Evolutionary conservation across 2,797 vertebrate genomes (phyloP).

Genomic region (Myotis vivesi): DNA sequence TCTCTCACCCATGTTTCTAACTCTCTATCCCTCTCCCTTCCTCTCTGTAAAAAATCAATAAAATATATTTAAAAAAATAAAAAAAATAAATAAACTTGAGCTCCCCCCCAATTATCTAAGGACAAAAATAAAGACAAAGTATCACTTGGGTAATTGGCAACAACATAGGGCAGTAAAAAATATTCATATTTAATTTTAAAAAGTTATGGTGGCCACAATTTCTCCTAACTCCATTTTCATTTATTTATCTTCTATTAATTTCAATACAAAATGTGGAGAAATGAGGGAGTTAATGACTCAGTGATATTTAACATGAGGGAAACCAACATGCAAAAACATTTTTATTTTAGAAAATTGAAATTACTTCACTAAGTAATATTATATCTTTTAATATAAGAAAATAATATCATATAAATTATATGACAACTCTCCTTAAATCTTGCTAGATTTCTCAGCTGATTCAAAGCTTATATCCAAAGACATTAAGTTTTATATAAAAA

Average conservation of each 20-base stretch:
- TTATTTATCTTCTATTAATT: not conserved
- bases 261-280: not conserved
- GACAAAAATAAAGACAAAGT: not conserved
- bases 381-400: not conserved
- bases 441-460: not conserved
- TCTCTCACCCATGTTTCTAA: too few species aligned
- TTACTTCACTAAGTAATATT: not conserved
- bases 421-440: not conserved
- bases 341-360: conserved; percentile 4
- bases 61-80: too few species aligned
- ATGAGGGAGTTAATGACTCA: not conserved
- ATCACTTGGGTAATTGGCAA: not conserved
- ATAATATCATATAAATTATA: not conserved
- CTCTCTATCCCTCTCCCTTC: too few species aligned
- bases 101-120: not conserved
- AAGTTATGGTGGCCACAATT: not conserved
- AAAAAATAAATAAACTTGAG: fast-evolving
- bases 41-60: too few species aligned
- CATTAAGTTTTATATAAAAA: not conserved
- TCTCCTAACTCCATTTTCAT: not conserved
- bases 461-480: not conserved
- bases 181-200: not conserved
- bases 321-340: not conserved
- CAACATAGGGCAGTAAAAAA: not conserved
- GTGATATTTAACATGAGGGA: not conserved